Evolutionary conservation across 2,888 invertebrate species (phyloP), one percentile per base, ranked within the genome.

Genomic region (Epirrita christyi): DNA sequence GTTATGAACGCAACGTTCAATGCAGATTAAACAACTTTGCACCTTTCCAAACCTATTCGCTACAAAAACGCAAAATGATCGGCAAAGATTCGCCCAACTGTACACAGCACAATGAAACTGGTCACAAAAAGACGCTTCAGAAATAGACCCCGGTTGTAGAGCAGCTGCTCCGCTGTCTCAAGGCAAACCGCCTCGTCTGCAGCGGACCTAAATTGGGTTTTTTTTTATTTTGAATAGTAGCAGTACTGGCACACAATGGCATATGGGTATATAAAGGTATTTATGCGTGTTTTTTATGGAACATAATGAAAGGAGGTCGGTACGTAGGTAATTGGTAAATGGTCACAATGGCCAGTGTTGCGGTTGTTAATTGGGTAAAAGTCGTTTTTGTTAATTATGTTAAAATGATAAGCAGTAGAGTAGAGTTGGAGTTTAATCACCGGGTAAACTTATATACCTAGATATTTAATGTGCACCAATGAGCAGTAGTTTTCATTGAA

Each of bases 131-230:
- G 81, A 75, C 66, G 81, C 78, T 81, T 83, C 81, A 83, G 80
- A 85, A 86, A 84, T 84, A 83, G 75, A 81, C 80, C 84, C 85
- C 84, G 78, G 77, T 77, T 71, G 71, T 67, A 59, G 68, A 72
- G 79, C 81, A 85, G 87, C 89, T 89, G 90, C 82, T 78, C 72
- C 76, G 69, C 68, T 66, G 75, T 71, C 81, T 86, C 90, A 90
- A 89, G 90, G 90, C 81, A 72, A 91, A 84, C 90, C 74, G 70
- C 85, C 80, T 72, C 82, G 81, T 80, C 83, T 83, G 64, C 55
- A 60, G 45, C 49, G 32, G 76, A 81, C 76, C 78, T 82, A 81
- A 81, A 83, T 83, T 74, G 73, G 64, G 73, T 71, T 59, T 59
- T 51, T 55, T 54, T 82, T 81, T 81, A 76, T 80, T 77, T 73